Evolutionary conservation across 2,888 invertebrate genomes (phyloP), one percentile per base, ranked within the genome.

Genomic region (Xanthostigma xanthostigma): DNA sequence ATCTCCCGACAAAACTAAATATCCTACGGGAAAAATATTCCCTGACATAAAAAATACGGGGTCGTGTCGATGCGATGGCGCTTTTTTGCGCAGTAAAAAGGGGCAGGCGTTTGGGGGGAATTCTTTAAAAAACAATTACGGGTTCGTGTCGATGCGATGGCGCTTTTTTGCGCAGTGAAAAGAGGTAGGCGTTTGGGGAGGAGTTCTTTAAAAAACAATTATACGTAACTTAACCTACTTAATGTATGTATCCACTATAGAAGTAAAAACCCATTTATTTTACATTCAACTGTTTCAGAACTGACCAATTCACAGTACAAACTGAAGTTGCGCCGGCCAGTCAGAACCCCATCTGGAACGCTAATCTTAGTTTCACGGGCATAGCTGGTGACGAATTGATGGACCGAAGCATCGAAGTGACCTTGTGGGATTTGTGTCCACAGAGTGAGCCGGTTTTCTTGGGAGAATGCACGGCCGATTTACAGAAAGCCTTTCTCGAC

Each of bases 311-410:
- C 49, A 80, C 83, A 6, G 74, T 84, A 52, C 87, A 88, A 65
- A 90, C 90, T 2, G 87, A 84, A 62, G 83, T 90, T 12, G 87
- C 90, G 2, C 87, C 88, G 49, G 85, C 87, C 11, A 84, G 88
- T 0, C 85, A 84, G 62, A 88, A 86, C 64, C 92, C 93, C 2
- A 85, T 90, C 48, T 93, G 92, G 93, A 92, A 93, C 64, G 89
- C 91, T 13, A 92, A 90, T 14, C 72, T 92, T 35, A 84, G 84
- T 49, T 90, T 92, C 63, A 75, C 82, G 2, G 82, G 83, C 36
- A 79, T 89, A 12, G 81, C 82, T 36, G 85, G 82, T 0, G 88
- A 89, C 54, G 77, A 83, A 58, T 70, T 92, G 42, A 81, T 85
- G 66, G 85, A 86, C 50, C 78, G 85, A 49, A 79, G 82, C 9